A percentile compares a stretch with the other conserved stretches of the same genome.
Conservation (phyloP, 2,113 vertebrate genomes). For the Pachycephala philippinensis region DNA sequence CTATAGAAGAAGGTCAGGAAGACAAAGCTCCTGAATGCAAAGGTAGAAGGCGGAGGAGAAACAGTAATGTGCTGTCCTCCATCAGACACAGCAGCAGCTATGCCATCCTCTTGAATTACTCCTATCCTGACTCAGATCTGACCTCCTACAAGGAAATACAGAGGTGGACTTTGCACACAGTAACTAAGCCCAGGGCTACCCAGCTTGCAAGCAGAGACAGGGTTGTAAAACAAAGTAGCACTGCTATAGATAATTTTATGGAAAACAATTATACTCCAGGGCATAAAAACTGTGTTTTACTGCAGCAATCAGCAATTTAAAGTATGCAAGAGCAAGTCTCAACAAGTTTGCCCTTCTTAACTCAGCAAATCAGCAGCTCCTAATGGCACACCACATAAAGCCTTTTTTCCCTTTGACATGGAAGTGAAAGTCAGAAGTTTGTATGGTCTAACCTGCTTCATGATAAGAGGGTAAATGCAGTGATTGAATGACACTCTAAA, state of each 20-base stretch:
- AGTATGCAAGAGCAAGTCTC: conserved; percentile 11
- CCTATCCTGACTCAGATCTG: not conserved
- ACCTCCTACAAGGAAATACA: not conserved
- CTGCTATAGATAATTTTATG: not conserved
- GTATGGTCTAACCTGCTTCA: not conserved
- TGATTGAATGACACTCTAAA: not conserved
- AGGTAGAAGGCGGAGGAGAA: not conserved
- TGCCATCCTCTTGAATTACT: not conserved
- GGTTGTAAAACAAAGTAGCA: not conserved
- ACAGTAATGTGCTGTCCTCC: not conserved
- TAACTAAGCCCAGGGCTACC: not conserved
- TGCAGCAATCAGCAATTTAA: not conserved
- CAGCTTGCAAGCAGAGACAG: not conserved
- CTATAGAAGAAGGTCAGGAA: not conserved
- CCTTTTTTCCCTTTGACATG: not conserved
- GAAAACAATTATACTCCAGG: not conserved
- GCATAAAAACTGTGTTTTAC: not conserved
- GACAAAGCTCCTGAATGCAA: not conserved
- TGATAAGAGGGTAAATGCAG: not conserved
- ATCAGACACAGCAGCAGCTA: not conserved
- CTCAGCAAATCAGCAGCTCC: not conserved
- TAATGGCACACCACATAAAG: not conserved
- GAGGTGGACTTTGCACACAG: not conserved
- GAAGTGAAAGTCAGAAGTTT: not conserved
- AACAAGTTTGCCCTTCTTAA: not conserved